Base-by-base conservation (phyloP, 1,140 invertebrate genomes). In the Cherax destructor region DNA sequence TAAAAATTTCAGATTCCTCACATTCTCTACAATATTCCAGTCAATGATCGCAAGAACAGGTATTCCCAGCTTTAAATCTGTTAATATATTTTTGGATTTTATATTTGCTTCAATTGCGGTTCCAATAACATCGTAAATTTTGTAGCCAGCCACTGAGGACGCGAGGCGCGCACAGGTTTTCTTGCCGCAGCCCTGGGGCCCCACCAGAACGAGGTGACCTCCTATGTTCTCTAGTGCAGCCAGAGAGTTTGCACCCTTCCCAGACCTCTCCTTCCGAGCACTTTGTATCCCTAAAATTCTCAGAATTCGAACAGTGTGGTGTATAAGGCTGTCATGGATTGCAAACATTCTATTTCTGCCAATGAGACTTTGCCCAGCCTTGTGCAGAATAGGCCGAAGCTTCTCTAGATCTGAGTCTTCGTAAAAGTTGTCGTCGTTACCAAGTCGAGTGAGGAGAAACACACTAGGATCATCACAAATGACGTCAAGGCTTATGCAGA, bases 171-270 rank as follows among this genome's bases (percentile, higher is more conserved):
- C 89, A 80, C 89, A 91, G 1, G 83, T 91, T 56, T 91, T 91
- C 74, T 91, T 91, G 13, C 89, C 89, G 41, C 89, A 91, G 1
- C 89, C 89, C 50, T 91, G 83, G 56, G 83, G 89, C 3, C 89
- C 89, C 47, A 85, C 83, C 47, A 86, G 49, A 4, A 91, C 21
- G 9, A 91, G n/a, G 24, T 91, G 83, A 13, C 89, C 89, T 72
- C 89, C 89, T 52, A 91, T 83, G 21, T 77, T 86, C 9, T 79
- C 72, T 7, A 86, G n/a, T 1, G 76, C 59, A 80, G 24, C 18
- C 0, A 76, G 80, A 49, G 77, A 49, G 16, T n/a, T 69, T 16
- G 13, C 50, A 1, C 52, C 69, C 18, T 7, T 11, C n/a, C 0
- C 11, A 83, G 79, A n/a, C 50, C 21, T 49, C 21, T 30, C 49